These are phyloP conservation scores for Zoanthus sansibaricus DNA, from an alignment of 92 coral and sea anemone genomes.

Conservation along the genomic window DNA sequence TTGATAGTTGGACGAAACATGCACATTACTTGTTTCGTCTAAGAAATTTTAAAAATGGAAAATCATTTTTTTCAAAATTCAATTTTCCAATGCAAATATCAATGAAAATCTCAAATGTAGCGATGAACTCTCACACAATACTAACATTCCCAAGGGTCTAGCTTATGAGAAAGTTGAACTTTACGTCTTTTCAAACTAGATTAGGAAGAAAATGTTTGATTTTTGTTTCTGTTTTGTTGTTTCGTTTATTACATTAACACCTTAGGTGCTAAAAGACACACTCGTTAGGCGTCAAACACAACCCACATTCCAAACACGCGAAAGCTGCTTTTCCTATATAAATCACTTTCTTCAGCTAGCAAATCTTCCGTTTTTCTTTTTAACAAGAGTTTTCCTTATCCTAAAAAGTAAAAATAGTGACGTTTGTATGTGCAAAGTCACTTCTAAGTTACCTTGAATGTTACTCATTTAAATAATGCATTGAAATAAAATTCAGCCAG, in stretches of 20 bases:
- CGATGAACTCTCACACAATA: background rate
- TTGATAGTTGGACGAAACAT: background rate
- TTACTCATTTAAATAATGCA: background rate
- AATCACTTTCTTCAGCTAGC: background rate
- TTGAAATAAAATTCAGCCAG: constrained; percentile 11
- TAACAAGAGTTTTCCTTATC: background rate
- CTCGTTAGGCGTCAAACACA: constrained; percentile 40
- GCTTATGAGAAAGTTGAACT: constrained; percentile 8
- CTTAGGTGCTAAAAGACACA: constrained; percentile 41
- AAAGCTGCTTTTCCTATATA: background rate
- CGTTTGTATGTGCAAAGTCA: background rate
- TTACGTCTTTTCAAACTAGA: constrained; percentile 25
- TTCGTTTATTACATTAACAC: constrained; percentile 30
- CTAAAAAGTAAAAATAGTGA: background rate
- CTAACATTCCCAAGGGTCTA: background rate
- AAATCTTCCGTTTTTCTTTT: background rate
- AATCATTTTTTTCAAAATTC: background rate
- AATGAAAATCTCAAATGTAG: background rate
- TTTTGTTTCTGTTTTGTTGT: constrained; percentile 33
- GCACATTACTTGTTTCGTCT: background rate
- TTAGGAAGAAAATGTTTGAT: constrained; percentile 36
- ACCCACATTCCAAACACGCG: constrained; percentile 15
- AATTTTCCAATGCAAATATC: background rate
- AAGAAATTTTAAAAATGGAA: background rate
- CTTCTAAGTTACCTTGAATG: background rate